phyloP scores from a whole-genome alignment of 35 echinoderm and acorn worm species.

The Apostichopus californicus region DNA sequence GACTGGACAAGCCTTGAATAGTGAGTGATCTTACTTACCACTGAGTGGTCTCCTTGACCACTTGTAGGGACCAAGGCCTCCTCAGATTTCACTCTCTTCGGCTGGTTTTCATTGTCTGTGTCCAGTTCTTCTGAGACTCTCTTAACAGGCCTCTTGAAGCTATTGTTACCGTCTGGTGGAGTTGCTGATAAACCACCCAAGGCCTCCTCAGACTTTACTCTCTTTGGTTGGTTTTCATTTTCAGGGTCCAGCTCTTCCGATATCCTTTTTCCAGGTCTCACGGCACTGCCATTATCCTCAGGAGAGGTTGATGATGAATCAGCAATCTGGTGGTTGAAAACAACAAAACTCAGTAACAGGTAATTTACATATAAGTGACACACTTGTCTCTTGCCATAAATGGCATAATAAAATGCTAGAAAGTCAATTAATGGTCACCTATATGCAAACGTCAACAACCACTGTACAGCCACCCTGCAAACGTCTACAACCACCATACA shows the following conservation, averaged over 20 bases:
- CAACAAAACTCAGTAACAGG: too few species aligned
- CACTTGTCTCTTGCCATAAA: too few species aligned
- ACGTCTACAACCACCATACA: too few species aligned
- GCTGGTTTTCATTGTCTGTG: neutral
- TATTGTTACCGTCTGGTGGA: conserved; percentile 5
- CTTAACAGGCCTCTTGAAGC: conserved; percentile 54
- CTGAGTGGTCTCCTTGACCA: conserved; percentile 50
- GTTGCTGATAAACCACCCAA: neutral
- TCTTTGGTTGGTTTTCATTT: conserved; percentile 37
- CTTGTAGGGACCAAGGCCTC: conserved; percentile 31
- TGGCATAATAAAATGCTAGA: too few species aligned
- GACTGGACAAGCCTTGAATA: neutral
- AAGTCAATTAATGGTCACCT: too few species aligned
- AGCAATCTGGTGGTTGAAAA: too few species aligned
- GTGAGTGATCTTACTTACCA: conserved; percentile 16
- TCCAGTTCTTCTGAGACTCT: conserved; percentile 47
- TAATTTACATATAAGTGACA: too few species aligned
- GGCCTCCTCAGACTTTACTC: conserved; percentile 45
- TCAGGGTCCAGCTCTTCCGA: conserved; percentile 46
- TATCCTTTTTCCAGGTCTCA: conserved; percentile 38
- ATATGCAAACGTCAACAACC: too few species aligned
- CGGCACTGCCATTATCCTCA: neutral
- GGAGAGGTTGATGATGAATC: too few species aligned
- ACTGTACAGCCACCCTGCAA: too few species aligned
- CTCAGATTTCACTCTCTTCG: conserved; percentile 53